A percentile compares a stretch with the other conserved stretches of the same genome.
phyloP scores from a whole-genome alignment of 2,797 vertebrate species.

The Poeciliopsis turneri region DNA sequence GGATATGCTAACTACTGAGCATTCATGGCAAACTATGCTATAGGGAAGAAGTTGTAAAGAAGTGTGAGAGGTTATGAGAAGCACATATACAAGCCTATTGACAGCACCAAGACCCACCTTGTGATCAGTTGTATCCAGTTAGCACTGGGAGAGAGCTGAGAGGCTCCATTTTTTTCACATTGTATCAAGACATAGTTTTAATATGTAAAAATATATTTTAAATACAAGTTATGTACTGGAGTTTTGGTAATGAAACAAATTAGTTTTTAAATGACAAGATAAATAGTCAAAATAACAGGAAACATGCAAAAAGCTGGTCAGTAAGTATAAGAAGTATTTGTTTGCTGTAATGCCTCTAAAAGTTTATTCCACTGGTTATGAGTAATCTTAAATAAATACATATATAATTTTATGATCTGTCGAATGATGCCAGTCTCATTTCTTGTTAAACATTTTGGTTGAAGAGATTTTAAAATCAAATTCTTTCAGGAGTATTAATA shows the following conservation, averaged over 20 bases:
- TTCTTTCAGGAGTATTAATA: neutral
- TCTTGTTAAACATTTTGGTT: neutral
- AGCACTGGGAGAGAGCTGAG: no score
- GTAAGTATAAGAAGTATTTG: neutral
- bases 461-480: neutral
- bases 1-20: no score
- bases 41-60: no score
- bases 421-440: neutral
- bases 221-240: neutral
- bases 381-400: neutral
- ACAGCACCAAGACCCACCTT: no score
- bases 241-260: neutral
- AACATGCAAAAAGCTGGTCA: neutral
- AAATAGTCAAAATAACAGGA: neutral
- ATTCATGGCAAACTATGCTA: no score
- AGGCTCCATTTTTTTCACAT: no score
- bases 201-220: no score
- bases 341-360: neutral
- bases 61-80: no score
- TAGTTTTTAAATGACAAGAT: neutral
- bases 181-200: neutral
- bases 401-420: neutral
- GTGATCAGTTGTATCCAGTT: no score
- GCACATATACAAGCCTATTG: no score
- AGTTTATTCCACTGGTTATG: neutral